Percentiles rank a stretch among this genome's conserved stretches.
Evolutionary conservation across 64 coral and sea anemone genomes (phyloP).

Genomic region (Acropora tenuis): DNA sequence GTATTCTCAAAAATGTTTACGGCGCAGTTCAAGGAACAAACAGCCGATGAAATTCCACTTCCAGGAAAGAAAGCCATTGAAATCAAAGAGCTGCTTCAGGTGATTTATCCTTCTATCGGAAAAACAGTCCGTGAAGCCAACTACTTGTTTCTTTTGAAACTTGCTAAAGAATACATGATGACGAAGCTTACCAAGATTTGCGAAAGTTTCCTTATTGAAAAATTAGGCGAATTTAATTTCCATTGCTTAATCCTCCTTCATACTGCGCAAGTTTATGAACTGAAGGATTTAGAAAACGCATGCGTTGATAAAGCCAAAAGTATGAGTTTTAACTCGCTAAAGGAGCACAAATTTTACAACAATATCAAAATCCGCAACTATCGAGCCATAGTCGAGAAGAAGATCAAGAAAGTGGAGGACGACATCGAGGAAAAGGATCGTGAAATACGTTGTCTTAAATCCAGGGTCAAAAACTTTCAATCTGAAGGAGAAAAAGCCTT

Average conservation of each 20-base stretch:
- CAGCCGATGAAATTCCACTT: slow-evolving; percentile 7
- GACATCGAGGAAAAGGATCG: neutral
- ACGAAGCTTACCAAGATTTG: slow-evolving; percentile 42
- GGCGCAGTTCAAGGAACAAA: slow-evolving; percentile 19
- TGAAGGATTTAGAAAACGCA: neutral
- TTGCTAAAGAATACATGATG: slow-evolving; percentile 48
- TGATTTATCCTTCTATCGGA: slow-evolving; percentile 46
- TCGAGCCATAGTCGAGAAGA: slow-evolving; percentile 34
- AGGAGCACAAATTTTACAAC: neutral
- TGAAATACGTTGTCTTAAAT: neutral
- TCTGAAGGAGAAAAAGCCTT: neutral
- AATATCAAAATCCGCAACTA: slow-evolving; percentile 26
- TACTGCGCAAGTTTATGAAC: slow-evolving; percentile 11
- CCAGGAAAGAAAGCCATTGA: slow-evolving; percentile 23
- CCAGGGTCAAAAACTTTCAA: neutral
- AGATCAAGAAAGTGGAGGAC: neutral
- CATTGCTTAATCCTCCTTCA: slow-evolving; percentile 6
- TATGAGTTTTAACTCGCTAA: neutral
- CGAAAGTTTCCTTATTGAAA: slow-evolving; percentile 8
- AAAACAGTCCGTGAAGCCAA: slow-evolving; percentile 15
- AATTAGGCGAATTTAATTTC: neutral
- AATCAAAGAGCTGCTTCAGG: slow-evolving; percentile 27
- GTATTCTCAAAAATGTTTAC: slow-evolving; percentile 46
- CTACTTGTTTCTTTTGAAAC: slow-evolving; percentile 28
- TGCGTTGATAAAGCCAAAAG: neutral